Conservation (phyloP, 2,797 vertebrate genomes). For the Alca torda region DNA sequence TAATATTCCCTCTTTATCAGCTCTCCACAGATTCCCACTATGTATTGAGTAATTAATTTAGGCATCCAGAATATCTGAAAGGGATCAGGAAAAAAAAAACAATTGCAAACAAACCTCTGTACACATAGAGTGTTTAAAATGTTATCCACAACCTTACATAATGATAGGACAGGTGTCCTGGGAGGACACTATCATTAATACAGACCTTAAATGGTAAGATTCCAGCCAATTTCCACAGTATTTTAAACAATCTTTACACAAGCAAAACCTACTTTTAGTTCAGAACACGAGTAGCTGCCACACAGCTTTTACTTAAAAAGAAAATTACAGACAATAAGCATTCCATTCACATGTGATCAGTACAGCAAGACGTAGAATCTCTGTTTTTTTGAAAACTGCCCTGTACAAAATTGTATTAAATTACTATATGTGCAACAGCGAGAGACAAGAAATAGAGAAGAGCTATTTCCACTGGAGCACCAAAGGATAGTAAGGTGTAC, state of each 20-base stretch:
- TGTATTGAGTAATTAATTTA: background rate
- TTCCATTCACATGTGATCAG: background rate
- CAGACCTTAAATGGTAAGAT: background rate
- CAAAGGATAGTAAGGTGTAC: background rate
- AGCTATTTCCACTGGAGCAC: slow-evolving; percentile 11
- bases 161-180: background rate
- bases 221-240: background rate
- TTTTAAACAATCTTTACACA: background rate
- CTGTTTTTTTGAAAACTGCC: background rate
- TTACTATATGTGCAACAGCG: background rate
- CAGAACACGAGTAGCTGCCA: background rate
- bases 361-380: background rate
- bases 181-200: background rate
- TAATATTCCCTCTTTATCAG: background rate
- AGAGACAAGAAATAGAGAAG: slow-evolving; percentile 1
- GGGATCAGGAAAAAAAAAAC: background rate
- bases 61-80: background rate
- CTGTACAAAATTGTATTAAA: slow-evolving; percentile 19
- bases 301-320: background rate
- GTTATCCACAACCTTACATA: background rate
- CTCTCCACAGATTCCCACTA: background rate
- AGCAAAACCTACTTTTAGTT: background rate
- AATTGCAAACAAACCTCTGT: background rate
- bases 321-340: slow-evolving; percentile 1
- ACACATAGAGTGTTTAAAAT: background rate